phyloP scores from a whole-genome alignment of 2,797 vertebrate species.

The Stomatorhinus walkeri region DNA sequence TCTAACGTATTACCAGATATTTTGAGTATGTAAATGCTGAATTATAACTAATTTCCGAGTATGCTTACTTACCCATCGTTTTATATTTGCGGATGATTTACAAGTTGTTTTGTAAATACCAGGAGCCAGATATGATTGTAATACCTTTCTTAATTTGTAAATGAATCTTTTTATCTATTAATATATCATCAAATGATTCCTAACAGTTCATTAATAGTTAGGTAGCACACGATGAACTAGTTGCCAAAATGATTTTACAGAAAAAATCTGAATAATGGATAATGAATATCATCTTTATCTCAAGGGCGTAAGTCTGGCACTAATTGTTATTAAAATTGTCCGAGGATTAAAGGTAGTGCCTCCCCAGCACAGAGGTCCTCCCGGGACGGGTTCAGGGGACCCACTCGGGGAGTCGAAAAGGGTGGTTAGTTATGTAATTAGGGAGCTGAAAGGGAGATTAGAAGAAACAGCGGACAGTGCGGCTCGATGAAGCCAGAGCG shows the following conservation, averaged over 20 bases:
- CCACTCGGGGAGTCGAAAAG: neutral
- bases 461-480: neutral
- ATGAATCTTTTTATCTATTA: neutral
- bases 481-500: constrained; percentile 27
- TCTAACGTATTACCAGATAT: neutral
- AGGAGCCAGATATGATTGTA: neutral
- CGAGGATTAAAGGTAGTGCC: neutral
- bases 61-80: neutral
- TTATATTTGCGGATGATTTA: neutral
- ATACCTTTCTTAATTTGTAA: neutral
- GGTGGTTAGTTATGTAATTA: neutral
- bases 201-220: neutral
- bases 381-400: neutral
- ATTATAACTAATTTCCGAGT: neutral
- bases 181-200: neutral
- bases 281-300: neutral
- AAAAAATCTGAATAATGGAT: neutral
- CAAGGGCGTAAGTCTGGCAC: neutral
- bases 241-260: neutral
- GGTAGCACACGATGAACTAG: neutral
- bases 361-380: neutral
- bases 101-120: neutral
- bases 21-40: neutral
- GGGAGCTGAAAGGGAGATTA: neutral
- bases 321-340: neutral